These are phyloP conservation scores for Drosophila tsacasi DNA, from an alignment of 1,140 invertebrate genomes.

Conservation along the genomic window DNA sequence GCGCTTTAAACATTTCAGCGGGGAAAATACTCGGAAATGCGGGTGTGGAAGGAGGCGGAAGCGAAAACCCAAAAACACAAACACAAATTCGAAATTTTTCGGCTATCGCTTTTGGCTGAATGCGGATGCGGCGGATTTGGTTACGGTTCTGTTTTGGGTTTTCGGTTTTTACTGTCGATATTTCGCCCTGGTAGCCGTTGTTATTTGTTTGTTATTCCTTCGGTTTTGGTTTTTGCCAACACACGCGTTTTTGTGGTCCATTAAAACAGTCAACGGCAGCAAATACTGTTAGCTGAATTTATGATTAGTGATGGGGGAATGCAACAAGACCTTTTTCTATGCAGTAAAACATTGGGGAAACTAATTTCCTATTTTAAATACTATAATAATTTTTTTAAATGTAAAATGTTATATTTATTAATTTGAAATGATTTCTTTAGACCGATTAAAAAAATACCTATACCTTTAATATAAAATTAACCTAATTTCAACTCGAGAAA, in stretches of 20 bases:
- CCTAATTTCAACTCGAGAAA: too few species aligned
- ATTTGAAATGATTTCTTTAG: not conserved
- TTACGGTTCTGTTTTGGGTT: slow-evolving; percentile 29
- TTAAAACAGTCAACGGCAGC: slow-evolving; percentile 62
- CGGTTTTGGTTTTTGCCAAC: slow-evolving; percentile 62
- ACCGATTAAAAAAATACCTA: too few species aligned
- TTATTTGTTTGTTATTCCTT: slow-evolving; percentile 33
- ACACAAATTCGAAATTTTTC: slow-evolving; percentile 59
- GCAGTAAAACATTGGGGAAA: not conserved
- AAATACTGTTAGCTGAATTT: slow-evolving; percentile 4
- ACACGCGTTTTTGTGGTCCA: slow-evolving; percentile 76
- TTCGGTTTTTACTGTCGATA: slow-evolving; percentile 51
- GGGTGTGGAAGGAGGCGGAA: slow-evolving; percentile 35
- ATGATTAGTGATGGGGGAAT: slow-evolving; percentile 5
- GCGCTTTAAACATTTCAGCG: slow-evolving; percentile 48
- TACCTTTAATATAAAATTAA: too few species aligned
- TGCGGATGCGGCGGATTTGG: slow-evolving; percentile 54
- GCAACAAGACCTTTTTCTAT: not conserved
- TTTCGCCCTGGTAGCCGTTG: slow-evolving; percentile 20
- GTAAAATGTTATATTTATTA: not conserved
- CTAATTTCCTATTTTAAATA: not conserved
- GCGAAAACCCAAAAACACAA: slow-evolving; percentile 27
- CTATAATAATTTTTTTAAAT: not conserved
- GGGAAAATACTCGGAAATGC: slow-evolving; percentile 14
- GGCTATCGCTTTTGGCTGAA: slow-evolving; percentile 62